Base-by-base conservation (phyloP, 2,113 vertebrate species). In the Perccottus glenii region DNA sequence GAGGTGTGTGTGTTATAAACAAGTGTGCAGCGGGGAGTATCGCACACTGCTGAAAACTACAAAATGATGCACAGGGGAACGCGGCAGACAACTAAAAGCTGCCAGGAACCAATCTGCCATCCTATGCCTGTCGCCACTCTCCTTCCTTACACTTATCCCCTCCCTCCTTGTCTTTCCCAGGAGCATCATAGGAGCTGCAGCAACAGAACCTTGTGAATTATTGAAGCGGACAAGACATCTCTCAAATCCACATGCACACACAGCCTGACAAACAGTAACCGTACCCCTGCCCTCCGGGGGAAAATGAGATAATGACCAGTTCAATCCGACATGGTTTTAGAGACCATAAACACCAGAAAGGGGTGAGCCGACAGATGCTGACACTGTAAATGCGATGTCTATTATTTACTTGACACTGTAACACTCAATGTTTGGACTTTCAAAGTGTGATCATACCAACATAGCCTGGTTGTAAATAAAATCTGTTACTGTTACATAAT, bases 231-330 rank as follows among this genome's bases (percentile, higher is more conserved):
- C 82, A 84, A 84, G 86, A 76, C 75, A 71, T 75, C 64, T 75
- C 72, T 86, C 83, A 82, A 78, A 82, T 50, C 50, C 67, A 51
- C 70, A 69, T 68, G 64, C 77, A 65, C 46, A 5, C 46, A 15
- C 67, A 51, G 73, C 70, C 77, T 40, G 38, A 78, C 69, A 83
- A 70, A 83, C 66, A 75, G 78, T 65, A 78, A 86, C 78, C 60
- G 50, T 80, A 82, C 75, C 80, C 44, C 44, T 77, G 66, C 51
- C 83, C 84, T 74, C 60, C 5, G 61, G 82, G 85, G 75, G 44
- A 36, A 70, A 78, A 83, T 63, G 40, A 75, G 85, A 90, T 90
- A 89, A 89, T 90, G 86, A 90, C 81, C 81, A 74, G 83, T 88
- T 87, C 82, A 74, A 76, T 82, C 77, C 79, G 84, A 91, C 88